Base-by-base conservation (phyloP, 2,797 vertebrate genomes). In the Myiotriccus ornatus region DNA sequence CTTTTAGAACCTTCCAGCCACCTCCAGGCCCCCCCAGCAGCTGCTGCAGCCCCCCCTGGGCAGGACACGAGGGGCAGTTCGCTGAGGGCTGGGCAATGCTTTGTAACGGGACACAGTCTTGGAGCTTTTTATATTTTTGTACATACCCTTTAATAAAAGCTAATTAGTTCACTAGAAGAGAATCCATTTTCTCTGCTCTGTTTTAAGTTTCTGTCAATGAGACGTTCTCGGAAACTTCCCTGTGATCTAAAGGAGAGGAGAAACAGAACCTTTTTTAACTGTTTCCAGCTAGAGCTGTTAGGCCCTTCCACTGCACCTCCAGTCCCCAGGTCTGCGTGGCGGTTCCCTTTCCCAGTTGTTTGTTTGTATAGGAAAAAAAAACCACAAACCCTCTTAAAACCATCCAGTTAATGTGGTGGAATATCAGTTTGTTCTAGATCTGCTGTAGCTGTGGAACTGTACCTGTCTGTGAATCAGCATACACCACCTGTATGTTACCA, bases 91-190 rank as follows among this genome's bases (percentile, higher is more conserved):
- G 74, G 53, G 87, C 25, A 3, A 59, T 84, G 91, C 96, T 97
- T 95, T 84, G 83, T 88, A 84, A 93, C 4, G 68, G 90, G 84
- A 93, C 68, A 81, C 76, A 43, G 89, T 89, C 95, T 96, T 92
- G 39, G 70, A 94, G 95, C 90, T 93, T 96, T 97, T 97, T 96
- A 46, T 97, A 97, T 95, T 97, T 97, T 97, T 97, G 95, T 97
- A 97, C 88, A 97, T 96, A 93, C 83, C 89, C 94, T 96, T 95
- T 84, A 92, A 91, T 95, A 91, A 95, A 92, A 92, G 75, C 84
- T 49, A 18, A 86, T 81, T 93, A 94, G 90, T 43, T 90, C 67
- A 62, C 17, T 73, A 94, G 95, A 94, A 91, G 91, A 89, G 80
- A 90, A 95, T 60, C 14, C 5, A 13, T 74, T 79, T 94, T 84